A percentile compares a stretch with the other conserved stretches of the same genome.
Conservation (phyloP, 2,113 vertebrate species). For the Hydrochoerus hydrochaeris region DNA sequence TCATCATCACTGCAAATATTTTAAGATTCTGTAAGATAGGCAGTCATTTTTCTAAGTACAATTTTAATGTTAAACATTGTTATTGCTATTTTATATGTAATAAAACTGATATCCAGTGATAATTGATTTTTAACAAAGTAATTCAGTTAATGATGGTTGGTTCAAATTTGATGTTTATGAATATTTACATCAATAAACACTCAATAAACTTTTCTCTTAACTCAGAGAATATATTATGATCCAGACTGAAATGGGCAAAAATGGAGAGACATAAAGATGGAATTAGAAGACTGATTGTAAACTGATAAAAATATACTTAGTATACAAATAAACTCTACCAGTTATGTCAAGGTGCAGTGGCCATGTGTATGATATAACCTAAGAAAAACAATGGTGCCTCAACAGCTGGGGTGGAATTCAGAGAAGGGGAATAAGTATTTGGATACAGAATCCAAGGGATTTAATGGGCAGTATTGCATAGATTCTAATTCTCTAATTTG, state of each 20-base stretch:
- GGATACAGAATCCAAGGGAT: neutral
- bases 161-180: neutral
- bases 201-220: neutral
- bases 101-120: neutral
- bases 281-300: neutral
- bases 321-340: neutral
- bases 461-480: neutral
- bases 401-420: neutral
- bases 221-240: neutral
- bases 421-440: neutral
- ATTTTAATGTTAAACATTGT: neutral
- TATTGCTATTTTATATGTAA: neutral
- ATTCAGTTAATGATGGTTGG: neutral
- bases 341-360: neutral
- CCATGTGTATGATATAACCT: neutral
- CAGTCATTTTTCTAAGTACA: neutral
- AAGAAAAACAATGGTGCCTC: neutral
- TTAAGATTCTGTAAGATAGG: neutral
- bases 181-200: neutral
- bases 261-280: neutral
- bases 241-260: neutral
- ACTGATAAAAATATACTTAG: neutral
- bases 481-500: conserved; percentile 2
- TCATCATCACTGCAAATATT: neutral
- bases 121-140: neutral